Base-by-base conservation (phyloP, 2,113 vertebrate species). In the Microcebus griseorufus region DNA sequence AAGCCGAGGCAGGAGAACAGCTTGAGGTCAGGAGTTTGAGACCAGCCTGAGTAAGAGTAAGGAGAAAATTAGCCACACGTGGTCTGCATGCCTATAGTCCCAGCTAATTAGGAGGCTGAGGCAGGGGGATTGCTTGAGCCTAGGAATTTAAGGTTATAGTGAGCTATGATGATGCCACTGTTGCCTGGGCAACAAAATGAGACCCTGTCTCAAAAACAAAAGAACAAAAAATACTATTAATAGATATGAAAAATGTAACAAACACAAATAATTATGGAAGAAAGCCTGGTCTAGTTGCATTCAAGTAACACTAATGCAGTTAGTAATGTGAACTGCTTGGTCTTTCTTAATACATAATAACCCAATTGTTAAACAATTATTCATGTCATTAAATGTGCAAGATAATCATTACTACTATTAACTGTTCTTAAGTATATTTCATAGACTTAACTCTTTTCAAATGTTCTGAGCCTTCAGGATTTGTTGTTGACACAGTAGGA, bases 291-390 rank as follows among this genome's bases (percentile, higher is more conserved):
- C 48, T 69, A 53, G 82, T 4, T 82, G 17, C 9, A 72, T 55
- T 94, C 51, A 62, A 82, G 51, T 27, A 84, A 72, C 37, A 93
- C 58, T 60, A 93, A 85, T 76, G 65, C 25, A 87, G 72, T 27
- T 62, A 83, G 72, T 53, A 81, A 93, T 58, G 65, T 85, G n/a
- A 89, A 85, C 64, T 51, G 79, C 70, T 86, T 90, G 42, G 17
- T 75, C 18, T 92, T 95, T 69, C 42, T 95, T 95, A 37, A 60
- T 27, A 76, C 39, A 69, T 48, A 90, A 89, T 67, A 70, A 90
- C 11, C 45, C 55, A 72, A 72, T 20, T 80, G 27, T 76, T 90
- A 73, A 80, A 85, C 72, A 84, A 62, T 69, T 58, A 91, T 48
- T 97, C 51, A 72, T 58, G n/a, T 42, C 69, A 88, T 83, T 88